phyloP scores from a whole-genome alignment of 1,140 invertebrate species.

The Agraylea sexmaculata region DNA sequence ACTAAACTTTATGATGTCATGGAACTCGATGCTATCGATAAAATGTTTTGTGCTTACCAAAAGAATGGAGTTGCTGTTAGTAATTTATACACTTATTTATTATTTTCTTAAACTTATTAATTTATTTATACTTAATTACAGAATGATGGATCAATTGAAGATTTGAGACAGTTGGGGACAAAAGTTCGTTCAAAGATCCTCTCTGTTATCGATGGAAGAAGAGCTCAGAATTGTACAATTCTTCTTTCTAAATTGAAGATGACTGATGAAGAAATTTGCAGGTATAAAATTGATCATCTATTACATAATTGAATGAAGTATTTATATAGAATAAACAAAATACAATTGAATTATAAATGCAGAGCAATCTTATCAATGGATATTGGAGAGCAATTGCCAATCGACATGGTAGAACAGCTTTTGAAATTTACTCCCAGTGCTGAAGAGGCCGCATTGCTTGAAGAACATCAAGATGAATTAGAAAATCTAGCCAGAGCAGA shows the following conservation, averaged over 20 bases:
- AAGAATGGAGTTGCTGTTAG: conserved; percentile 70
- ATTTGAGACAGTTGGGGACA: conserved; percentile 58
- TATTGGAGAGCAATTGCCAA: conserved; percentile 80
- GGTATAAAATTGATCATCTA: conserved; percentile 29
- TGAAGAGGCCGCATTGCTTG: conserved; percentile 82
- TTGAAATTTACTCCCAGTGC: conserved; percentile 91
- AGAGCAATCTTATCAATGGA: conserved; percentile 92
- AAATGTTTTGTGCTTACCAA: conserved; percentile 91
- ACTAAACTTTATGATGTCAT: conserved; percentile 83
- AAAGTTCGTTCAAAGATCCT: conserved; percentile 61
- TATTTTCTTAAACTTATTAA: too few relatives aligned
- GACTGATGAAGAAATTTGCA: conserved; percentile 89
- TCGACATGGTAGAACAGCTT: conserved; percentile 97
- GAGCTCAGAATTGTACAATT: conserved; percentile 97
- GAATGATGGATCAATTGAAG: conserved; percentile 75
- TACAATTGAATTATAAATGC: conserved; percentile 20
- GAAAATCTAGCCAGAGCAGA: conserved; percentile 88
- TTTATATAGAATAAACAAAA: not conserved
- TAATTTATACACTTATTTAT: conserved; percentile 18
- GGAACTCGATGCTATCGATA: conserved; percentile 86
- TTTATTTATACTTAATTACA: conserved; percentile 29
- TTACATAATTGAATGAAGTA: not conserved
- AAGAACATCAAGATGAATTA: conserved; percentile 87
- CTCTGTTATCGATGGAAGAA: conserved; percentile 84
- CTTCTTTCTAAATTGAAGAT: conserved; percentile 92